A percentile compares a stretch with the other conserved stretches of the same genome.
Conservation (phyloP, 2,888 invertebrate genomes). For the Cosmorhoe ocellata region DNA sequence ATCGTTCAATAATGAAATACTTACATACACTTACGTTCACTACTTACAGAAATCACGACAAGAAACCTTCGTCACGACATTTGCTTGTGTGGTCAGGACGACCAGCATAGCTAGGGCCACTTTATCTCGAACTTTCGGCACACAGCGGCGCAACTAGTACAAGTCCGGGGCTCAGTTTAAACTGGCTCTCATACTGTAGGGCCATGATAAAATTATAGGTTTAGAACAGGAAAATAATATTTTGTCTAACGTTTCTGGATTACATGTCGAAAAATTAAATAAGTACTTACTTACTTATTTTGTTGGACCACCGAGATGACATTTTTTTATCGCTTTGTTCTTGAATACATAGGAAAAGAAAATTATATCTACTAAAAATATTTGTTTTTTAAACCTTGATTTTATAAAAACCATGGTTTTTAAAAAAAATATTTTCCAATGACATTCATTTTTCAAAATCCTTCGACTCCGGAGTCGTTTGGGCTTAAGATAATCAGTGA, state of each 20-base stretch:
- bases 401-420: no score
- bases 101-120: slow-evolving; percentile 41
- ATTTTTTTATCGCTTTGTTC: slow-evolving; percentile 3
- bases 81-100: slow-evolving; percentile 55
- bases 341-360: no score
- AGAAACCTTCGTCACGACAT: slow-evolving; percentile 51
- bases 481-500: no score
- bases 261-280: slow-evolving; percentile 49
- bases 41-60: slow-evolving; percentile 40
- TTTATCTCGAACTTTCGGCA: slow-evolving; percentile 19
- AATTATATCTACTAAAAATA: no score
- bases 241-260: slow-evolving; percentile 49
- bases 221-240: slow-evolving; percentile 58
- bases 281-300: slow-evolving; percentile 51
- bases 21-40: slow-evolving; percentile 17
- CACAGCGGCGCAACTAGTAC: slow-evolving; percentile 1
- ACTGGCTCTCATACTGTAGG: slow-evolving; percentile 37
- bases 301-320: slow-evolving; percentile 20
- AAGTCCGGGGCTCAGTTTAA: slow-evolving; percentile 32
- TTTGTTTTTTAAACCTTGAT: no score
- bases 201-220: slow-evolving; percentile 61
- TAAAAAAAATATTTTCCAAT: no score
- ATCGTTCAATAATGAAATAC: no score
- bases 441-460: no score
- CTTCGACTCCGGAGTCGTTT: no score